phyloP scores from a whole-genome alignment of 1,140 invertebrate species.

The Drosophila novamexicana region DNA sequence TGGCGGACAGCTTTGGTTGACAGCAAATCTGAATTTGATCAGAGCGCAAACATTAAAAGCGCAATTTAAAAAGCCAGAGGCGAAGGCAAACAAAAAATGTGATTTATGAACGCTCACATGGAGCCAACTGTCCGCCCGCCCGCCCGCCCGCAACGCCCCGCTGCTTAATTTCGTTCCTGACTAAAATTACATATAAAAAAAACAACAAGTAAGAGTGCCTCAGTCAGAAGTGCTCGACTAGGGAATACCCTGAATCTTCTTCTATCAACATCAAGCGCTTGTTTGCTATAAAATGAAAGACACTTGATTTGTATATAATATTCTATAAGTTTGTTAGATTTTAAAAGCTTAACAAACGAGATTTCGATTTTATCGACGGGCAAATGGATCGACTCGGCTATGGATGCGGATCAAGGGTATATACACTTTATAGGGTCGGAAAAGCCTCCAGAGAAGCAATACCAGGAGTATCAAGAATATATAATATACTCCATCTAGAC shows the following conservation, averaged over 20 bases:
- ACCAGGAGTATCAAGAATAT: too few relatives aligned
- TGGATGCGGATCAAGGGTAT: too few relatives aligned
- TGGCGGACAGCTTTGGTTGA: slow-evolving; percentile 69
- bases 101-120: slow-evolving; percentile 67
- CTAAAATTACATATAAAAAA: slow-evolving; percentile 53
- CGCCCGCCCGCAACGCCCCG: slow-evolving; percentile 1
- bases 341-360: too few relatives aligned
- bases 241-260: not conserved
- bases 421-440: too few relatives aligned
- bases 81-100: slow-evolving; percentile 45
- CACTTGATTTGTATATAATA: too few relatives aligned
- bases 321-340: too few relatives aligned
- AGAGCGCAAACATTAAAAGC: slow-evolving; percentile 51
- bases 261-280: too few relatives aligned
- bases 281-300: too few relatives aligned
- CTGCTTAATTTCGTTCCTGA: slow-evolving; percentile 17
- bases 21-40: slow-evolving; percentile 78
- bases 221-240: not conserved
- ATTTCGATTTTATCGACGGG: too few relatives aligned
- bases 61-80: slow-evolving; percentile 65
- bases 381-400: too few relatives aligned
- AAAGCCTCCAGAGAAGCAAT: too few relatives aligned
- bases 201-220: not conserved
- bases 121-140: slow-evolving; percentile 23
- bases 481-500: too few relatives aligned